These are phyloP conservation scores for Aselliscus stoliczkanus DNA, from an alignment of 2,797 vertebrate species.

Conservation along the genomic window DNA sequence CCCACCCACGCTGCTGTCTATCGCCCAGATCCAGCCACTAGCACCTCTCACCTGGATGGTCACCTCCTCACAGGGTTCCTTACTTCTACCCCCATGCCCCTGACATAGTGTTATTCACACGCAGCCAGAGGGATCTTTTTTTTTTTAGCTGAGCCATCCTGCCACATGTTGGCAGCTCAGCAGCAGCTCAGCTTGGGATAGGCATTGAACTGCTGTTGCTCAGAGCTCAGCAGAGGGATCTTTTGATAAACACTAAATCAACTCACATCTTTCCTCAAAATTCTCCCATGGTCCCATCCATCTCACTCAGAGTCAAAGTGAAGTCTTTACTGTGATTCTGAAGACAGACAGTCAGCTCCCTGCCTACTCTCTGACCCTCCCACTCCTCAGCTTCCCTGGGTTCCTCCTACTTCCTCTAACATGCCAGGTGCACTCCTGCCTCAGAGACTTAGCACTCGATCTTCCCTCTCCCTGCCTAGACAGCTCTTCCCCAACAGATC, in stretches of 20 bases:
- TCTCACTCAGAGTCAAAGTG: neutral
- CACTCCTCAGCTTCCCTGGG: neutral
- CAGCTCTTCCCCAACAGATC: neutral
- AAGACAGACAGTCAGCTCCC: neutral
- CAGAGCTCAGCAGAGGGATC: neutral
- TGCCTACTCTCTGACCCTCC: neutral
- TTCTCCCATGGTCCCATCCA: neutral
- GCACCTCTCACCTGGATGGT: neutral
- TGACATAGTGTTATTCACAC: neutral
- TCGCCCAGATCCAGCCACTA: neutral
- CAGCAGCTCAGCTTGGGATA: too few relatives aligned
- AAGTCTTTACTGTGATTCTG: neutral
- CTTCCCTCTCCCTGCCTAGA: neutral
- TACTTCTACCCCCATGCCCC: neutral
- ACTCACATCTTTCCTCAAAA: neutral
- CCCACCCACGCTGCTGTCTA: neutral
- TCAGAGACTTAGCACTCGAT: neutral
- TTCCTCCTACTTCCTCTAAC: neutral
- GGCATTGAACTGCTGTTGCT: too few relatives aligned
- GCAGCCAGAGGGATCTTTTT: neutral
- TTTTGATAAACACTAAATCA: neutral
- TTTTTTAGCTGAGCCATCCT: too few relatives aligned
- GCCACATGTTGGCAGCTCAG: too few relatives aligned
- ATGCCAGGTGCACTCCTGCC: neutral
- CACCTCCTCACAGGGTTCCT: neutral